Base-by-base conservation (phyloP, 2,888 invertebrate genomes). In the Lacanobia oleracea region DNA sequence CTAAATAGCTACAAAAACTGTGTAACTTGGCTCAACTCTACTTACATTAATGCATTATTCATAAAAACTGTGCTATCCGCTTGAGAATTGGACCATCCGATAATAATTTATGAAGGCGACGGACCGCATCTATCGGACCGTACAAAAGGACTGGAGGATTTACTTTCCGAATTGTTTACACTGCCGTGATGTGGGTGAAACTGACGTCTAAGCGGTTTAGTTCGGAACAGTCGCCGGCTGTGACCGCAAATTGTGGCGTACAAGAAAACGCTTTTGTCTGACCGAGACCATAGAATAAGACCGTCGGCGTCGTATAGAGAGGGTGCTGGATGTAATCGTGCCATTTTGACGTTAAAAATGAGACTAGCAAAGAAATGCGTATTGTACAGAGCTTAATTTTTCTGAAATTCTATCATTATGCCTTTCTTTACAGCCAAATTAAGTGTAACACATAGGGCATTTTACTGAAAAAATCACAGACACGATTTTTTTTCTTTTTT, bases 111-210 rank as follows among this genome's bases (percentile, higher is more conserved):
- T 86, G 75, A 79, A 83, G 77, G 79, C 77, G 75, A 69, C 86
- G 75, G 85, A 67, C 71, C 54, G 68, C 62, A 71, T 74, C 72
- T 67, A 83, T 75, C 77, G 75, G 79, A 79, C 77, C 84, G 79
- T 80, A 63, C 53, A 67, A 72, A 82, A 84, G 82, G 85, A 84
- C 82, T 81, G 77, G 64, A 75, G 82, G 82, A 84, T 86, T 84
- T 82, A 79, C 84, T 87, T 86, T 83, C 84, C 71, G 81, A 79
- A 84, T 87, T 88, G 87, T 88, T 89, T 86, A 87, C 88, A 83
- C 79, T 82, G 60, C 48, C 72, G 59, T 84, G 82, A 82, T 75
- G 82, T 82, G 85, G 85, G 82, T 82, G 76, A 79, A 77, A 72
- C 77, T 86, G 85, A 85, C 81, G 72, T 83, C 83, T 82, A 85